Evolutionary conservation across 2,113 vertebrate species (phyloP), one percentile per base, ranked within the genome.

Genomic region (Oxyura jamaicensis): DNA sequence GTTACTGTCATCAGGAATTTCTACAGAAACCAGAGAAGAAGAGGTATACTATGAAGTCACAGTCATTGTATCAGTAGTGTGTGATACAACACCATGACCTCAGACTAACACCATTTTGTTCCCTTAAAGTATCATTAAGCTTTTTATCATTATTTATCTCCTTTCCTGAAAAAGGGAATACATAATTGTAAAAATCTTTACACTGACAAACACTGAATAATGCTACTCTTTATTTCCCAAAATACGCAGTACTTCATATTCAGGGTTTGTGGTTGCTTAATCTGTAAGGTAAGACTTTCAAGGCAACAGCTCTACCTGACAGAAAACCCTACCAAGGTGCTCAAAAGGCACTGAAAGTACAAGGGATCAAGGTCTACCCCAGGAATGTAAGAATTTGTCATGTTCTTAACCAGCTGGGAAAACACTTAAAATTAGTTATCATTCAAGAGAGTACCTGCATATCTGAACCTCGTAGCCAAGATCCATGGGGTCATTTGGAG

Each of bases 391-490:
- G 72, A 52, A 50, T 18, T 13, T 18, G 28, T 23, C 78, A 28
- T 12, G 2, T 50, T 60, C 10, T 50, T 4, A 53, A 48, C 31
- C 26, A 56, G 68, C 44, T 52, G 42, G 19, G n/a, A 36, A 42
- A 86, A 78, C 2, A 10, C 33, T 71, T 55, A 2, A 4, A 26
- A 8, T 58, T 4, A 91, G 52, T 2, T 5, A 83, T 41, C 17
- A 8, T 11, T 80, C 33, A 14, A 90, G 92, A 84, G 66, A 50
- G 93, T 98, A 99, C 99, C 99, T 99, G 99, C 99, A 99, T 29
- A 98, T 88, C 13, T 98, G 96, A 55, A 99, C 99, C 41, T 93
- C 97, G 86, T 99, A 98, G 90, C 98, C 99, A 89, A 99, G 97
- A 83, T 98, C 98, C 95, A 98, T 73, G 9, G 98, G 98, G 52